Evolutionary conservation across 2,888 invertebrate genomes (phyloP).

Genomic region (Baronia brevicornis): DNA sequence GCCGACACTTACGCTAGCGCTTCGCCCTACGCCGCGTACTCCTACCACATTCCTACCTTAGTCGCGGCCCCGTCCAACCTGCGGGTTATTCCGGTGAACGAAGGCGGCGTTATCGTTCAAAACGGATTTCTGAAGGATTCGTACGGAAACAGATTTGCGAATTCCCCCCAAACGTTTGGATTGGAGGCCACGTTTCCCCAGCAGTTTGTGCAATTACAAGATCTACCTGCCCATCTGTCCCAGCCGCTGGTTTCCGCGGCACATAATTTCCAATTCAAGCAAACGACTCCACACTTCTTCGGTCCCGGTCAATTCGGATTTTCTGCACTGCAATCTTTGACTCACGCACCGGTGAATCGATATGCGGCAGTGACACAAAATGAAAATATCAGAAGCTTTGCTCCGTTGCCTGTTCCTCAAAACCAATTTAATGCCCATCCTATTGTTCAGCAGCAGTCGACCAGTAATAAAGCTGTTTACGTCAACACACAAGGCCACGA

Average conservation of each 20-base stretch:
- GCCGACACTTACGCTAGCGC: conserved; percentile 54
- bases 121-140: conserved; percentile 56
- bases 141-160: conserved; percentile 57
- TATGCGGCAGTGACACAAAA: conserved; percentile 38
- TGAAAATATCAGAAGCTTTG: conserved; percentile 34
- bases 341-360: conserved; percentile 30
- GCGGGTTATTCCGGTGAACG: conserved; percentile 42
- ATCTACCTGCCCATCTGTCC: conserved; percentile 54
- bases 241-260: conserved; percentile 51
- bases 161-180: conserved; percentile 41
- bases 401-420: conserved; percentile 26
- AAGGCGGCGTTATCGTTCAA: conserved; percentile 35
- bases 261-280: conserved; percentile 40
- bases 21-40: conserved; percentile 51
- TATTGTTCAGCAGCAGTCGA: conserved; percentile 33
- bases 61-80: conserved; percentile 37
- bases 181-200: conserved; percentile 54
- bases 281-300: conserved; percentile 40
- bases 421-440: conserved; percentile 22
- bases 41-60: conserved; percentile 46
- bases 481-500: conserved; percentile 31
- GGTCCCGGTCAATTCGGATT: conserved; percentile 43
- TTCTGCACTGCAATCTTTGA: conserved; percentile 35
- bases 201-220: conserved; percentile 56
- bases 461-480: conserved; percentile 40